Evolutionary conservation across 2,113 vertebrate species (phyloP).

Genomic region (Cebus imitator): DNA sequence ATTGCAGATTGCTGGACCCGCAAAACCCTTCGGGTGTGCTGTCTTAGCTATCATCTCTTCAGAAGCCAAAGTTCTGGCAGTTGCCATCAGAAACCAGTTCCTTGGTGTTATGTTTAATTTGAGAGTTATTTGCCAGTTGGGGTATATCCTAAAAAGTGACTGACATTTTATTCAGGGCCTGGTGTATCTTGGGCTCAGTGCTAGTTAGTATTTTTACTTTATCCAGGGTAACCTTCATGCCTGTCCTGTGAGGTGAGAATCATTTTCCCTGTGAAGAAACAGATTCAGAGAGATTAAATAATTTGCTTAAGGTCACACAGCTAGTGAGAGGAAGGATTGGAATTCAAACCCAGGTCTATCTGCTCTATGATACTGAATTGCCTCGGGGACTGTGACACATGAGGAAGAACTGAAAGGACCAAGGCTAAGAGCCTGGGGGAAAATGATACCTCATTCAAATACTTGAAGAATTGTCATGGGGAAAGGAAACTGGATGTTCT

Average conservation of each 20-base stretch:
- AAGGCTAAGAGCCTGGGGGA: background rate
- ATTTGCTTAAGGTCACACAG: slow-evolving; percentile 43
- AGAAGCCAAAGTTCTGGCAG: background rate
- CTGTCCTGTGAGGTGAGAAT: background rate
- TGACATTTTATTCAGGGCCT: slow-evolving; percentile 4
- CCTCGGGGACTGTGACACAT: background rate
- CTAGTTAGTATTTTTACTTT: slow-evolving; percentile 40
- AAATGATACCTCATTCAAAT: background rate
- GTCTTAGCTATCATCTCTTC: slow-evolving; percentile 10
- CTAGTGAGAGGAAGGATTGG: background rate
- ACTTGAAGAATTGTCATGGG: slow-evolving; percentile 17
- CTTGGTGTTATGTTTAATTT: slow-evolving; percentile 31
- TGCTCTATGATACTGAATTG: background rate
- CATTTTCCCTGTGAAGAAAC: slow-evolving; percentile 23
- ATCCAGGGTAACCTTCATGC: slow-evolving; percentile 5
- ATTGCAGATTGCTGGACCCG: background rate
- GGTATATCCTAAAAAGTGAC: slow-evolving; percentile 40
- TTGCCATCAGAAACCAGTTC: slow-evolving; percentile 3
- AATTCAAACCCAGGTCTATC: background rate
- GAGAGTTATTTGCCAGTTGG: background rate
- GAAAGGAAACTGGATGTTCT: slow-evolving; percentile 7
- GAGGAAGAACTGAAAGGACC: background rate
- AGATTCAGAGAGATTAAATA: slow-evolving; percentile 30
- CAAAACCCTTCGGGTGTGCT: background rate
- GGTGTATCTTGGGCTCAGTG: slow-evolving; percentile 5